Evolutionary conservation across 2,888 invertebrate genomes (phyloP).

Genomic region (Cenopis cana): DNA sequence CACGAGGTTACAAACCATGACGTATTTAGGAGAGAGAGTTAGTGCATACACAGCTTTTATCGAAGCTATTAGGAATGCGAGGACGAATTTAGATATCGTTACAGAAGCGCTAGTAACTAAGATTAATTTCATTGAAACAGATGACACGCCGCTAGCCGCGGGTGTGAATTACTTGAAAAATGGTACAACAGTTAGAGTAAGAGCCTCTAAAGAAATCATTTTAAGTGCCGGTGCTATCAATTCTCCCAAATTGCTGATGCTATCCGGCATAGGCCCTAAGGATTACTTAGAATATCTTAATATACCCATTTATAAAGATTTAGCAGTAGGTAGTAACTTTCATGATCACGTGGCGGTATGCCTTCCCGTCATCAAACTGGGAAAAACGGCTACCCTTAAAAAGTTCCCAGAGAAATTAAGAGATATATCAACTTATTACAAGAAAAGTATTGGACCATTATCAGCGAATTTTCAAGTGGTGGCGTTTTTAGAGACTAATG

Average conservation of each 20-base stretch:
- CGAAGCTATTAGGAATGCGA: conserved; percentile 72
- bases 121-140: conserved; percentile 63
- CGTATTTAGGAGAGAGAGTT: conserved; percentile 78
- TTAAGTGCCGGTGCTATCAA: conserved; percentile 77
- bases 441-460: conserved; percentile 73
- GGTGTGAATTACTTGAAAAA: conserved; percentile 75
- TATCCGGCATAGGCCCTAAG: conserved; percentile 76
- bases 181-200: conserved; percentile 68
- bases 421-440: conserved; percentile 74
- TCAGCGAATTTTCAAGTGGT: conserved; percentile 79
- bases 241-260: conserved; percentile 77
- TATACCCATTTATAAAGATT: conserved; percentile 65
- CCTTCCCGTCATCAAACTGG: conserved; percentile 73
- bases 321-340: conserved; percentile 77
- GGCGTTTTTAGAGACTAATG: conserved; percentile 71
- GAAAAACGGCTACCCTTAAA: conserved; percentile 67
- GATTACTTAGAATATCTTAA: conserved; percentile 78
- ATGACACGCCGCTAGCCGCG: conserved; percentile 58
- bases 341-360: conserved; percentile 80
- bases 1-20: conserved; percentile 78
- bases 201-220: conserved; percentile 71
- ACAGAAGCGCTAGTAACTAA: conserved; percentile 77
- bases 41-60: conserved; percentile 77
- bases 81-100: conserved; percentile 69
- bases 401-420: conserved; percentile 74